Conservation (phyloP, 2,113 vertebrate species). For the Garra rufa region DNA sequence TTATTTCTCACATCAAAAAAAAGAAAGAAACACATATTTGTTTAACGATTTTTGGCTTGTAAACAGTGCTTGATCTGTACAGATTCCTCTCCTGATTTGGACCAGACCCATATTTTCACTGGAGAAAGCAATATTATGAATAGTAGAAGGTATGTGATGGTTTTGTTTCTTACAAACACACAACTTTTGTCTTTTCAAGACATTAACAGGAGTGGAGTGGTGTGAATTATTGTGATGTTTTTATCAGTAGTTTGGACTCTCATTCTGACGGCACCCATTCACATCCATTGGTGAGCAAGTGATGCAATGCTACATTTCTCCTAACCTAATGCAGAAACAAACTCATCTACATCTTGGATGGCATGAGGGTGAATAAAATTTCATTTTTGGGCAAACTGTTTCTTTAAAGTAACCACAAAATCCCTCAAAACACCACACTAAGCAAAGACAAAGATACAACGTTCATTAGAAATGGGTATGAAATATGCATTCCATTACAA, state of each 20-base stretch:
- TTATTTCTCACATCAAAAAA: too few species aligned
- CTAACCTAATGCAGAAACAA: background rate
- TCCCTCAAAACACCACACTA: background rate
- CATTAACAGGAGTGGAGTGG: background rate
- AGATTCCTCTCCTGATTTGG: background rate
- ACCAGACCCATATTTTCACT: too few species aligned
- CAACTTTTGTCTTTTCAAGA: background rate
- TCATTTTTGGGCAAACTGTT: background rate
- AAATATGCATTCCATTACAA: conserved; percentile 66
- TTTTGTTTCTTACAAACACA: background rate
- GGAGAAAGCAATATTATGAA: too few species aligned
- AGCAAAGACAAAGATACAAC: conserved; percentile 56
- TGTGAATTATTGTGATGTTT: background rate
- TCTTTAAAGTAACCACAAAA: background rate
- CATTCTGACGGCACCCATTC: background rate
- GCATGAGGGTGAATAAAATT: background rate
- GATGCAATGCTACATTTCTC: background rate
- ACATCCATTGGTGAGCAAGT: background rate
- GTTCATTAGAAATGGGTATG: conserved; percentile 87
- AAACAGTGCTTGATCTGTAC: background rate
- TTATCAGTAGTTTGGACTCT: background rate
- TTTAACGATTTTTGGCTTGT: too few species aligned
- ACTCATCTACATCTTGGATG: background rate
- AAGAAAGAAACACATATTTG: too few species aligned
- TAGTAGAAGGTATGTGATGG: too few species aligned